Evolutionary conservation across 2,113 vertebrate species (phyloP).

Genomic region (Corydoras maculifer): DNA sequence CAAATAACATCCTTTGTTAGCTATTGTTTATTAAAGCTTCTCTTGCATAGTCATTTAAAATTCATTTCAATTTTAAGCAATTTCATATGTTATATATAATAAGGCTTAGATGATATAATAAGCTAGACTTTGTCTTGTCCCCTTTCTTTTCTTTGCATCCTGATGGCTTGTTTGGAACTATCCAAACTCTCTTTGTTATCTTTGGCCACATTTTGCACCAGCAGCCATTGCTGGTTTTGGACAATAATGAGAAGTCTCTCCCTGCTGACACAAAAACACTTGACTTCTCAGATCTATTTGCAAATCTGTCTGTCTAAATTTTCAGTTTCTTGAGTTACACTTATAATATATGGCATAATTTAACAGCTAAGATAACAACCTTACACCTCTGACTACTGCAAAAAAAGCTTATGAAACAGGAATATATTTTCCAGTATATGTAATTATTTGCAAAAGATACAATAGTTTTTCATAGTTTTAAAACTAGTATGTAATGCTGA

Average conservation of each 20-base stretch:
- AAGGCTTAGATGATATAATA: too few species aligned
- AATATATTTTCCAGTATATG: too few species aligned
- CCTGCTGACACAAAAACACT: constrained; percentile 31
- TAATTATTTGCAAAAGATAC: too few species aligned
- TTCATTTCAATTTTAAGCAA: too few species aligned
- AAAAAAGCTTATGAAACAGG: too few species aligned
- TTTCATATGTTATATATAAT: too few species aligned
- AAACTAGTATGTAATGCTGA: too few species aligned
- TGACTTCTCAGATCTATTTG: constrained; percentile 26
- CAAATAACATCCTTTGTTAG: too few species aligned
- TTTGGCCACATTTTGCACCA: constrained; percentile 13
- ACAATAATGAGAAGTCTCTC: constrained; percentile 31
- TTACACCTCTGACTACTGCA: background rate
- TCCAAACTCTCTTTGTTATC: constrained; percentile 26
- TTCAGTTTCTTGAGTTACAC: constrained; percentile 8
- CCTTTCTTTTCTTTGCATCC: background rate
- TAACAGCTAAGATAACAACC: background rate
- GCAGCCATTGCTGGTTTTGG: constrained; percentile 24
- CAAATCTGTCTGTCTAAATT: constrained; percentile 10
- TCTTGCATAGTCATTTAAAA: too few species aligned
- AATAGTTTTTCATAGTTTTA: too few species aligned
- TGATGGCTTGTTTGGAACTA: constrained; percentile 12
- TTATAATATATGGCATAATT: background rate
- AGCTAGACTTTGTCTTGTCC: too few species aligned
- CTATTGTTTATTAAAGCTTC: too few species aligned